phyloP scores from a whole-genome alignment of 2,888 invertebrate genomes.

The Spisula subtruncata region DNA sequence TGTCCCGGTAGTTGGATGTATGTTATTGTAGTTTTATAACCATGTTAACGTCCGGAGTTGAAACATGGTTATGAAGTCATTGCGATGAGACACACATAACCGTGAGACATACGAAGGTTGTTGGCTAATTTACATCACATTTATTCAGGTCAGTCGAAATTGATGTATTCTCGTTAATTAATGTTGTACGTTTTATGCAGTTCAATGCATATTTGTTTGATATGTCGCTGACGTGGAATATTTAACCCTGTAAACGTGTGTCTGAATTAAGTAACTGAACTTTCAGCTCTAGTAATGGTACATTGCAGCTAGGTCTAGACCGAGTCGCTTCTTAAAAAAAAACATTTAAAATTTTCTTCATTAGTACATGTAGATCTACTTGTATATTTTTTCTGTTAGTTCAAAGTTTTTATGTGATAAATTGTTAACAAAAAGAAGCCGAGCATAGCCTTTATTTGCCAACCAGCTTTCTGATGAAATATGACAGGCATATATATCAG shows the following conservation, averaged over 20 bases:
- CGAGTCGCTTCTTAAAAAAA: too few species aligned
- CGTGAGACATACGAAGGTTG: neutral
- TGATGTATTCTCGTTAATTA: conserved; percentile 11
- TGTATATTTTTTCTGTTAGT: too few species aligned
- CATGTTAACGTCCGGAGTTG: neutral
- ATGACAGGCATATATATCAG: too few species aligned
- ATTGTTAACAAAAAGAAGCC: too few species aligned
- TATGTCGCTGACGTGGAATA: neutral
- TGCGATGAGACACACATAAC: neutral
- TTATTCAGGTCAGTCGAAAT: neutral
- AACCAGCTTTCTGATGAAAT: too few species aligned
- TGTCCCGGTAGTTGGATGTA: neutral
- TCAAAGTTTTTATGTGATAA: too few species aligned
- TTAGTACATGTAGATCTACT: too few species aligned
- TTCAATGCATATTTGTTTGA: neutral
- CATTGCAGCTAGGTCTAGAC: neutral
- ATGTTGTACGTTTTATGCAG: neutral
- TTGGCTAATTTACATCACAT: neutral
- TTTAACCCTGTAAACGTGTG: neutral
- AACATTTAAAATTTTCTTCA: too few species aligned
- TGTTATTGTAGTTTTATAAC: neutral
- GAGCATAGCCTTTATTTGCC: too few species aligned
- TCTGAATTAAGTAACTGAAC: neutral
- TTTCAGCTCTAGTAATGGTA: neutral
- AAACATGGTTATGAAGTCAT: neutral